These are phyloP conservation scores for Brachionus calyciflorus DNA, from an alignment of 1,140 invertebrate species.

Conservation along the genomic window DNA sequence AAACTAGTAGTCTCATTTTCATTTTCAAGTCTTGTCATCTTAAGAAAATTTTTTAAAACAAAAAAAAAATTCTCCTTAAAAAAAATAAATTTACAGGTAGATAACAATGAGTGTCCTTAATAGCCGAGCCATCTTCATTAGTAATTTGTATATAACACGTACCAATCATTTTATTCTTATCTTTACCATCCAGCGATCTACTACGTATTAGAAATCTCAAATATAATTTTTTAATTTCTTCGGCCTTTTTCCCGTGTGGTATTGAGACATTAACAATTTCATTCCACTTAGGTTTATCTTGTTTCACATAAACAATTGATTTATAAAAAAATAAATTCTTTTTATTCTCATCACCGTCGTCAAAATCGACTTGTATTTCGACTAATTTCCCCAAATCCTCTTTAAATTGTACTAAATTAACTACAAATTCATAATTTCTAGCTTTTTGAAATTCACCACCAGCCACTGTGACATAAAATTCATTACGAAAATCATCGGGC, in stretches of 20 bases:
- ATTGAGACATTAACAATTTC: conserved; percentile 26
- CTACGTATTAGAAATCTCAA: conserved; percentile 19
- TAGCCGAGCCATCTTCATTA: conserved; percentile 40
- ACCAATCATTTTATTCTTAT: conserved; percentile 33
- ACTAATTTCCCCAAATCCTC: neutral
- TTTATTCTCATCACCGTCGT: neutral
- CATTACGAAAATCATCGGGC: conserved; percentile 44
- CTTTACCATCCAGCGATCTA: conserved; percentile 13
- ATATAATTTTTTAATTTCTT: conserved; percentile 26
- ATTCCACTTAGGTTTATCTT: conserved; percentile 46
- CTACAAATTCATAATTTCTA: conserved; percentile 28
- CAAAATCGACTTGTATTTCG: neutral
- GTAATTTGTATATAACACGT: conserved; percentile 37
- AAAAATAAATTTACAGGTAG: conserved; percentile 27
- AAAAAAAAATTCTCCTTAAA: neutral
- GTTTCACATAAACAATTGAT: conserved; percentile 43
- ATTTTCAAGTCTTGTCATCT: neutral
- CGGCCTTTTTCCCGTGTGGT: conserved; percentile 33
- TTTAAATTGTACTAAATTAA: conserved; percentile 12
- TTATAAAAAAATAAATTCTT: conserved; percentile 26
- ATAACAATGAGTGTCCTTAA: conserved; percentile 23
- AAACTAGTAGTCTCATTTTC: neutral
- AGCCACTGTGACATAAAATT: conserved; percentile 27
- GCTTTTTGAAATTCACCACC: conserved; percentile 42
- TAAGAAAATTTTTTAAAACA: neutral